Evolutionary conservation across 2,888 invertebrate genomes (phyloP).

Genomic region (Heliconius hortense): DNA sequence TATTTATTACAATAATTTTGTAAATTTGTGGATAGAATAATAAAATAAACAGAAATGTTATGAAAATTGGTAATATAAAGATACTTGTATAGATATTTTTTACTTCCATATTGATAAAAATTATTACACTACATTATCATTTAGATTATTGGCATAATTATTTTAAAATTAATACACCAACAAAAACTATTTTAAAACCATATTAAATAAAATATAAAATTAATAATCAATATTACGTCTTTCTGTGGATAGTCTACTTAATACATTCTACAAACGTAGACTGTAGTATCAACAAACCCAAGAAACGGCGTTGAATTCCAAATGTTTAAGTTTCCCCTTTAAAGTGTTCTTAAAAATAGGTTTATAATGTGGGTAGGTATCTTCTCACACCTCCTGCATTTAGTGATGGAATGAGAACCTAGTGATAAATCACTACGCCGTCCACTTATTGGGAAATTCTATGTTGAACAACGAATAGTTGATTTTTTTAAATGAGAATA

Average conservation of each 20-base stretch:
- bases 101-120: too few species aligned
- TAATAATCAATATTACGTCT: not conserved
- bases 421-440: not conserved
- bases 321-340: slow-evolving; percentile 25
- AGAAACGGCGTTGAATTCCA: slow-evolving; percentile 33
- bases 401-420: not conserved
- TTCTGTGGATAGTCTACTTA: not conserved
- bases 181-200: too few species aligned
- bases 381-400: not conserved
- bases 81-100: too few species aligned
- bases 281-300: slow-evolving; percentile 34
- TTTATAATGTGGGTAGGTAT: not conserved
- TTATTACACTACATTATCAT: too few species aligned
- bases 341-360: slow-evolving; percentile 7
- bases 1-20: too few species aligned
- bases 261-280: slow-evolving; percentile 28
- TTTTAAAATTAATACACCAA: too few species aligned
- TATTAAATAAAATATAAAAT: too few species aligned
- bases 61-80: too few species aligned
- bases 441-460: not conserved
- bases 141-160: too few species aligned
- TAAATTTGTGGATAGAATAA: too few species aligned
- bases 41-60: too few species aligned
- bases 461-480: not conserved
- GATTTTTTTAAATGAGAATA: not conserved